Evolutionary conservation across 2,888 invertebrate species (phyloP), one percentile per base, ranked within the genome.

Genomic region (Hypercompe scribonia): DNA sequence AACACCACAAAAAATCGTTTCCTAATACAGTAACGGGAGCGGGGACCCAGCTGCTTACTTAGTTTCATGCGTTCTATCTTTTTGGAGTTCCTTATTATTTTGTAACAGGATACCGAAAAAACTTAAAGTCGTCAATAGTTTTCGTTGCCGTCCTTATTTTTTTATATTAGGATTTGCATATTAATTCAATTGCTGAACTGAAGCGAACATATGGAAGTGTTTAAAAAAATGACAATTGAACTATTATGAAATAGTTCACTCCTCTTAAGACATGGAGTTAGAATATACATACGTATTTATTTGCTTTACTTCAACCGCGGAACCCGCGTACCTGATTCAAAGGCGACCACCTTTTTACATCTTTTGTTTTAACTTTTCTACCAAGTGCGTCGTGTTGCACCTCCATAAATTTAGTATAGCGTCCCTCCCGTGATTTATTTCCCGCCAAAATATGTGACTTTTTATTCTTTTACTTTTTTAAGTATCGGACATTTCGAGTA

Each of bases 361-460:
- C 82, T 86, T 89, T 91, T 89, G 87, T 89, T 78, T 90, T 90
- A 89, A 87, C 86, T 89, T 90, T 90, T 91, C 90, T 89, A 91
- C 85, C 90, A 89, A 91, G 90, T 90, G 81, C 84, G 86, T 88
- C 87, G 88, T 87, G 90, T 88, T 88, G 89, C 87, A 90, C 93
- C 91, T 89, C 94, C 91, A 95, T 95, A 95, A 95, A 95, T 95
- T 94, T 92, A 83, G 91, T 93, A 93, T 93, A 90, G 93, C 93
- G 90, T 94, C 94, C 92, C 88, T 88, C 83, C 84, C 89, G 93
- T 94, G 95, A 95, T 95, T 95, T 95, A 95, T 95, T 92, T 89
- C 94, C 95, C 89, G 95, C 95, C 94, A 95, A 95, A 95, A 94
- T 92, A 91, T 95, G 94, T 94, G 93, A 88, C 90, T 90, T 84